Base-by-base conservation (phyloP, 2,797 vertebrate species). In the Benthosema pterotum region DNA sequence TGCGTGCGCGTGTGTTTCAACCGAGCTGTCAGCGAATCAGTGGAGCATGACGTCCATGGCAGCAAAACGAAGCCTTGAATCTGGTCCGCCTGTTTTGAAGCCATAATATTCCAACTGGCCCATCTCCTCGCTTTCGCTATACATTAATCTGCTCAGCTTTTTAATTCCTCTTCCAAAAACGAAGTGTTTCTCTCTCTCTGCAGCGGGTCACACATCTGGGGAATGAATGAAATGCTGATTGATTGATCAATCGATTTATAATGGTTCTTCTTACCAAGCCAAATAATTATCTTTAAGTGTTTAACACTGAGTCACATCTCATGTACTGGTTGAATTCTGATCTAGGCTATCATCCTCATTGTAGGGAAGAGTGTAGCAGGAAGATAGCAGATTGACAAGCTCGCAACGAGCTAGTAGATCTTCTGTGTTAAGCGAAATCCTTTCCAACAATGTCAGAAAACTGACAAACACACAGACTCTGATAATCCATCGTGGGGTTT, bases 141-240 rank as follows among this genome's bases (percentile, higher is more conserved):
- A 76, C 74, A 76, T 87, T 74, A 69, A 85, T 86, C 82, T 79
- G 81, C 77, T 79, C 66, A 18, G 75, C 75, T 50, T 79, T 74
- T 50, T 79, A 63, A 82, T 84, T 83, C 82, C 77, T 75, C 69
- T 3, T n/a, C 73, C 57, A 63, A 64, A 55, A 16, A 47, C 71
- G 62, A 79, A 72, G 38, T 42, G 49, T 63, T 12, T 60, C 22
- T 22, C 22, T 63, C 51, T 63, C 67, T 63, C 63, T 60, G 65
- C 72, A 81, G 69, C 73, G 77, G 77, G 63, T 75, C 17, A 28
- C 22, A 19, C 56, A 43, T 58, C 63, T 18, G 32, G 32, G 32
- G 6, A 38, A 5, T 8, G 32, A 38, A 38, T 38, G 32, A 8
- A 38, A 6, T 1, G 6, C 6, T 8, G 32, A 7, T 32, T 32